Evolutionary conservation across 2,888 invertebrate species (phyloP), one percentile per base, ranked within the genome.

Genomic region (Campaea margaritaria): DNA sequence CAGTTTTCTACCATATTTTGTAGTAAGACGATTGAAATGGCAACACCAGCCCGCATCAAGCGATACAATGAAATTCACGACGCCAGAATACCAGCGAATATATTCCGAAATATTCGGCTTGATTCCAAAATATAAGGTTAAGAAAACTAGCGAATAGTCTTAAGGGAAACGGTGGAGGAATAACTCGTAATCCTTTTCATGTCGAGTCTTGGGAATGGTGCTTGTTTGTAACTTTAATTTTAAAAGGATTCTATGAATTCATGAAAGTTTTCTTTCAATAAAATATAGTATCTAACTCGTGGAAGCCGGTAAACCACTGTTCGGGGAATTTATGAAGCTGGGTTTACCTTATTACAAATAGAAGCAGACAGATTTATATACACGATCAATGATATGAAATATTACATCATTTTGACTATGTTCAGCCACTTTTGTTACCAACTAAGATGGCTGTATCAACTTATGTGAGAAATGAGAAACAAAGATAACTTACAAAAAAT

Each of bases 1-100:
- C 31, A 31, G 21, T 21, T 1, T 14, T 10, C 16, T 38, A 21
- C 48, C 21, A n/a, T 3, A 38, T 36, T 13, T 28, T 10, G 15
- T 4, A 41, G 50, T 50, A 42, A n/a, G n/a, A n/a, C n/a, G n/a
- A n/a, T 14, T 52, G n/a, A n/a, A 34, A 13, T 49, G 34, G 59
- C 41, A 53, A 50, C 54, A 45, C 54, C 27, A 61, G 76, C 51
- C 67, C 70, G 70, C 70, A 73, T 76, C 75, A 74, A 72, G 69
- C 68, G 68, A 71, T 65, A 74, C 76, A 74, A 76, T 74, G 67
- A 74, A 78, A 76, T 78, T 77, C 72, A 67, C 70, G 66, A 70
- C 68, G 65, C 67, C 65, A 65, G 71, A 72, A 75, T 51, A 55
- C 36, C 21, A 34, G 39, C 12, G n/a, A 50, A 50, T 76, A 73